Evolutionary conservation across 2,797 vertebrate species (phyloP).

Genomic region (Pangasius mekongensis): DNA sequence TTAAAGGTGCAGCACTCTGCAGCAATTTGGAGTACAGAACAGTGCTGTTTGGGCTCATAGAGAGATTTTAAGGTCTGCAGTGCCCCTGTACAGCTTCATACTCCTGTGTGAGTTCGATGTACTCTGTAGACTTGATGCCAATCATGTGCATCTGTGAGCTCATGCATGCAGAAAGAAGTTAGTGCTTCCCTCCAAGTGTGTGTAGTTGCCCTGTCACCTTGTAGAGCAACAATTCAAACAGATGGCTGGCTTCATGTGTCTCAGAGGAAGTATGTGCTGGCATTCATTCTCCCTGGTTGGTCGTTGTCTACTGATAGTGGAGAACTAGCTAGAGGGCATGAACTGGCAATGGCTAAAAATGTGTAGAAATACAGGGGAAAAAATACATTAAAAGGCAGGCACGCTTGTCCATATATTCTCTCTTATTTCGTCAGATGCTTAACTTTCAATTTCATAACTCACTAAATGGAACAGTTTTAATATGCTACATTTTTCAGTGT

Average conservation of each 20-base stretch:
- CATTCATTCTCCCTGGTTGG: neutral
- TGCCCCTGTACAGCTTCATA: neutral
- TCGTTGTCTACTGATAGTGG: neutral
- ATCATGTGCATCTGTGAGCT: neutral
- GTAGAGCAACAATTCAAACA: neutral
- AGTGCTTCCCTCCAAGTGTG: neutral
- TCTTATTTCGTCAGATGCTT: slow-evolving; percentile 6
- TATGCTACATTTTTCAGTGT: slow-evolving; percentile 47
- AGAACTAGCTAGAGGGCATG: neutral
- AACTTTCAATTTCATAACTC: slow-evolving; percentile 28
- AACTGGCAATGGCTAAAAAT: neutral
- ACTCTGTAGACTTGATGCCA: neutral
- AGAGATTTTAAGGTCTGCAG: neutral
- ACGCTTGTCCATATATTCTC: neutral
- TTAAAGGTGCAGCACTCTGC: neutral
- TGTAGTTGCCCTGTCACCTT: neutral
- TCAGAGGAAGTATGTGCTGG: neutral
- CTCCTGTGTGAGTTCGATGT: neutral
- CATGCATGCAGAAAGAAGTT: neutral
- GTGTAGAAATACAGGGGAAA: neutral
- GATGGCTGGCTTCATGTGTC: neutral
- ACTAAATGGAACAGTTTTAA: slow-evolving; percentile 30
- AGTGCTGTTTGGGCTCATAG: neutral
- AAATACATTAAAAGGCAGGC: neutral
- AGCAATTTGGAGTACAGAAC: neutral